Conservation (phyloP, 2,113 vertebrate genomes). For the Castor canadensis region DNA sequence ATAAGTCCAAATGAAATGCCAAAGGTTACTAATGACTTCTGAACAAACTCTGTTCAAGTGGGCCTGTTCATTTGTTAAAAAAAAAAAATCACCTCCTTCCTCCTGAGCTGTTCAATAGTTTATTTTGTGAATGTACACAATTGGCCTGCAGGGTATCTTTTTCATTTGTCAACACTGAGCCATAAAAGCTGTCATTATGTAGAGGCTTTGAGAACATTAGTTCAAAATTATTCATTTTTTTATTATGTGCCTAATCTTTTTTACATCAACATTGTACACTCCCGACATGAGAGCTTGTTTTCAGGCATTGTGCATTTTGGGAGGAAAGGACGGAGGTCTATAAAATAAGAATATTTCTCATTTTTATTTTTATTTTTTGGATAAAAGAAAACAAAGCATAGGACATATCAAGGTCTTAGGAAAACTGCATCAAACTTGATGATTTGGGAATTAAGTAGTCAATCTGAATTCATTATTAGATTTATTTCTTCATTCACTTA, state of each 20-base stretch:
- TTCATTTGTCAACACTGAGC: slow-evolving; percentile 69
- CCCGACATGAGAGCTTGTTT: background rate
- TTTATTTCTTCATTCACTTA: slow-evolving; percentile 46
- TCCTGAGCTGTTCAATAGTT: slow-evolving; percentile 62
- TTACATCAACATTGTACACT: slow-evolving; percentile 18
- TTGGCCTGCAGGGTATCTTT: slow-evolving; percentile 71
- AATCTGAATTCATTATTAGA: slow-evolving; percentile 21
- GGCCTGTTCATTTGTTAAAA: slow-evolving; percentile 56
- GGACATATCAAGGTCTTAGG: background rate
- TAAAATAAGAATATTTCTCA: background rate
- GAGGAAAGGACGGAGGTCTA: background rate
- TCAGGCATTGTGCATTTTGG: background rate
- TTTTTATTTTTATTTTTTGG: background rate
- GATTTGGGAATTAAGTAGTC: slow-evolving; percentile 5
- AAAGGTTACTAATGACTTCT: slow-evolving; percentile 83
- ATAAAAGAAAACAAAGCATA: slow-evolving; percentile 37
- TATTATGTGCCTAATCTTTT: slow-evolving; percentile 49
- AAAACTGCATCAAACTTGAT: slow-evolving; percentile 32
- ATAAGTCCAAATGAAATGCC: slow-evolving; percentile 77
- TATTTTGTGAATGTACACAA: slow-evolving; percentile 71
- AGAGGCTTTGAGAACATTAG: slow-evolving; percentile 52
- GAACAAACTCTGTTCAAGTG: slow-evolving; percentile 76
- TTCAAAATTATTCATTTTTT: slow-evolving; percentile 72
- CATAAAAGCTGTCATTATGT: slow-evolving; percentile 66
- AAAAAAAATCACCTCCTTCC: slow-evolving; percentile 11